These are phyloP conservation scores for Nephila pilipes DNA, from an alignment of 1,140 invertebrate species.

Conservation along the genomic window DNA sequence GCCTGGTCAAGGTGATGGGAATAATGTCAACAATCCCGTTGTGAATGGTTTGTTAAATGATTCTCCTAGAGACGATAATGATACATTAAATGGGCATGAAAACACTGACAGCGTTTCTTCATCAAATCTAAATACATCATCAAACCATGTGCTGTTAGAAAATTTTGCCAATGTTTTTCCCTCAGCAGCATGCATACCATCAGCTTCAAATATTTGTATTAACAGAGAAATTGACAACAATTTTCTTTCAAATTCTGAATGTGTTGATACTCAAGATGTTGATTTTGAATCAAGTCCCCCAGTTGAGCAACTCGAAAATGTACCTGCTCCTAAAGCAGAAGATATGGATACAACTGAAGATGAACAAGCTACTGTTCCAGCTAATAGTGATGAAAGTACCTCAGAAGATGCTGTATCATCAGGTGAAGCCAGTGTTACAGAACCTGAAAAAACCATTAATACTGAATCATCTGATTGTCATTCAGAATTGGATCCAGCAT, in stretches of 20 bases:
- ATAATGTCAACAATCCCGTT: constrained; percentile 36
- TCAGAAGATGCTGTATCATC: neutral
- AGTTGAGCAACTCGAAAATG: neutral
- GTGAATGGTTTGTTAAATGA: constrained; percentile 67
- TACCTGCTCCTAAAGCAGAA: neutral
- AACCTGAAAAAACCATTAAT: neutral
- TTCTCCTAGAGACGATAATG: constrained; percentile 68
- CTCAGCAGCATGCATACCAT: constrained; percentile 64
- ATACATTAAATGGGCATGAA: constrained; percentile 48
- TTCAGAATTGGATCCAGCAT: neutral
- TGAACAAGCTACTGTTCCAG: neutral
- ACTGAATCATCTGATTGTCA: neutral
- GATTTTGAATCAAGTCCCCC: constrained; percentile 16
- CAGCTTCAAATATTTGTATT: constrained; percentile 59
- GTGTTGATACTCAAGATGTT: constrained; percentile 45
- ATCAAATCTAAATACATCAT: constrained; percentile 41
- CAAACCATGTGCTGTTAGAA: constrained; percentile 59
- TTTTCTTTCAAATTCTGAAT: constrained; percentile 54
- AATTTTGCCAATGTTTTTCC: constrained; percentile 75
- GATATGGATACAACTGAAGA: constrained; percentile 58
- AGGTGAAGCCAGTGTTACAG: neutral
- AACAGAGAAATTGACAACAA: constrained; percentile 53
- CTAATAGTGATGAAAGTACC: constrained; percentile 5
- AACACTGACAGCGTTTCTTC: constrained; percentile 48
- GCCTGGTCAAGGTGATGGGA: neutral